phyloP scores from a whole-genome alignment of 2,113 vertebrate species.

The Psilopsiagon aurifrons region DNA sequence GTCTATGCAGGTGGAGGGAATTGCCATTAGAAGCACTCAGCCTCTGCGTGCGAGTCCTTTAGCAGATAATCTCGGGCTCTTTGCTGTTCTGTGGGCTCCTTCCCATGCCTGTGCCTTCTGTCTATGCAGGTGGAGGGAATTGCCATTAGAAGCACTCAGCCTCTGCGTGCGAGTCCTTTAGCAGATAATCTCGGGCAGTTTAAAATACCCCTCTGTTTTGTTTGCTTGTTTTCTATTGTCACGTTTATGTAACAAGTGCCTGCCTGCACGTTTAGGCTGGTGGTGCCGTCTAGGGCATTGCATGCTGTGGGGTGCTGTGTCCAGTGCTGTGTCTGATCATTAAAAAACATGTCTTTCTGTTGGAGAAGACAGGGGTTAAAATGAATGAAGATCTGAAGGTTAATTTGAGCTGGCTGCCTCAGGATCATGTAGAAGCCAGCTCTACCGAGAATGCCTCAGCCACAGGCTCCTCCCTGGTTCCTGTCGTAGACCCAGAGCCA shows the following conservation, averaged over 20 bases:
- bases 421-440: slow-evolving; percentile 83
- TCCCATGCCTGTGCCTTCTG: neutral
- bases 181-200: neutral
- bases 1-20: neutral
- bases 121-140: neutral
- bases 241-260: slow-evolving; percentile 63
- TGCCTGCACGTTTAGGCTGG: neutral
- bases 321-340: slow-evolving; percentile 43
- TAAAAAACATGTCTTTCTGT: slow-evolving; percentile 79
- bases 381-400: slow-evolving; percentile 92
- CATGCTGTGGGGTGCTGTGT: slow-evolving; percentile 46
- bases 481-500: slow-evolving; percentile 76
- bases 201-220: neutral
- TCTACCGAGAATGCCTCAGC: slow-evolving; percentile 83
- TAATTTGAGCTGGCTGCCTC: slow-evolving; percentile 88
- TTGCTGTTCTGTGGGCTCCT: fast-evolving
- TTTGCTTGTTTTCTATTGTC: neutral
- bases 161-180: neutral
- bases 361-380: slow-evolving; percentile 85
- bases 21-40: neutral
- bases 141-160: neutral
- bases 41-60: neutral
- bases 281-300: slow-evolving; percentile 27
- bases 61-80: neutral
- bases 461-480: slow-evolving; percentile 76